These are phyloP conservation scores for Noctilio leporinus DNA, from an alignment of 2,113 vertebrate genomes.

Conservation along the genomic window DNA sequence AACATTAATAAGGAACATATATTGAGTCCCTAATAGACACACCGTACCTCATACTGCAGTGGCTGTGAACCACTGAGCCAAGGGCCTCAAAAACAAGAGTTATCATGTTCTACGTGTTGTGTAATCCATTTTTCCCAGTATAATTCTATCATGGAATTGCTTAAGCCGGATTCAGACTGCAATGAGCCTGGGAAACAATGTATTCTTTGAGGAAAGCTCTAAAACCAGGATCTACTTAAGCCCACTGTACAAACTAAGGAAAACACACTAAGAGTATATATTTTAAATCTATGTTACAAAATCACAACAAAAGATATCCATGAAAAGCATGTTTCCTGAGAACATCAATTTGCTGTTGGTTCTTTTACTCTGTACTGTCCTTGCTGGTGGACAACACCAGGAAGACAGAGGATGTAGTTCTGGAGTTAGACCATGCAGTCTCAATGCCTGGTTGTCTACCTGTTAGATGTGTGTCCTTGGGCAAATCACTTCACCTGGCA, in stretches of 20 bases:
- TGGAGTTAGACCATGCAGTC: not conserved
- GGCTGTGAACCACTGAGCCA: not conserved
- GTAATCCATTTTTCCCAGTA: not conserved
- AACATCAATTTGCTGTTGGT: not conserved
- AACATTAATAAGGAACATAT: slow-evolving; percentile 52
- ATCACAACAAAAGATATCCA: not conserved
- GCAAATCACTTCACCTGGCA: not conserved
- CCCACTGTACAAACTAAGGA: not conserved
- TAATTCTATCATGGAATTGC: not conserved
- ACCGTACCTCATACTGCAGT: not conserved
- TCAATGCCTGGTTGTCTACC: not conserved
- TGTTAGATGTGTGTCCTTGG: not conserved
- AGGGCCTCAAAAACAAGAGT: not conserved
- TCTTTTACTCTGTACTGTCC: not conserved
- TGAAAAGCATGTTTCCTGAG: not conserved
- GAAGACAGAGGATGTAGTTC: not conserved
- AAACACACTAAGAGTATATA: not conserved
- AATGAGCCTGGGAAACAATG: not conserved
- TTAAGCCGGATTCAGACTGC: not conserved
- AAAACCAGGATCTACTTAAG: not conserved
- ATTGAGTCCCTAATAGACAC: not conserved
- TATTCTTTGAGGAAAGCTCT: not conserved
- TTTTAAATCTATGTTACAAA: not conserved
- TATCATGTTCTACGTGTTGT: not conserved
- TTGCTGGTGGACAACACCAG: not conserved